Conservation (phyloP, 1,140 invertebrate species). For the Agrypnia vestita region DNA sequence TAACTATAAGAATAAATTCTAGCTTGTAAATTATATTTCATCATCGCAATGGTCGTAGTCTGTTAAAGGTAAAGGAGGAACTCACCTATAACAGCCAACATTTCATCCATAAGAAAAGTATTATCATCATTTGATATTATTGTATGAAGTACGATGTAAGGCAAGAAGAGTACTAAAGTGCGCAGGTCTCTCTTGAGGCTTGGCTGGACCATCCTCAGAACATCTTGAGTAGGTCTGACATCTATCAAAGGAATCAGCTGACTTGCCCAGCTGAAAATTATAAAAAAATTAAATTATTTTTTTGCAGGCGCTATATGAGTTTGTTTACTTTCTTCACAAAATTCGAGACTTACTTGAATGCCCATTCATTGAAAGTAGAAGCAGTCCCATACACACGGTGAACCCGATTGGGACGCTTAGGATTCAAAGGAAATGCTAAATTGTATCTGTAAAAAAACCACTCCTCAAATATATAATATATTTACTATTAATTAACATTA, state of each 20-base stretch:
- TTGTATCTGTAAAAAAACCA: slow-evolving; percentile 65
- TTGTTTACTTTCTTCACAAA: no score
- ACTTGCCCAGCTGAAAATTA: slow-evolving; percentile 73
- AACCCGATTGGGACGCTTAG: slow-evolving; percentile 72
- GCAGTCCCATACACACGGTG: slow-evolving; percentile 81
- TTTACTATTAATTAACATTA: no score
- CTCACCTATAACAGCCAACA: slow-evolving; percentile 72
- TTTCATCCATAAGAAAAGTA: slow-evolving; percentile 73
- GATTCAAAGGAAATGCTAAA: slow-evolving; percentile 68
- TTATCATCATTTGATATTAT: slow-evolving; percentile 71
- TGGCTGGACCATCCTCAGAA: slow-evolving; percentile 79
- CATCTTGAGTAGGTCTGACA: slow-evolving; percentile 70
- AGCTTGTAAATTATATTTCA: not conserved
- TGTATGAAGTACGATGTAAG: slow-evolving; percentile 79
- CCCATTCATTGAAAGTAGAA: slow-evolving; percentile 81
- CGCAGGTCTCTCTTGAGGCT: slow-evolving; percentile 81
- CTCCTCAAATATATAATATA: no score
- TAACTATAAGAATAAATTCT: no score
- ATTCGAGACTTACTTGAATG: slow-evolving; percentile 76
- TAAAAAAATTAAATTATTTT: not conserved
- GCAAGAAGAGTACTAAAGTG: slow-evolving; percentile 81
- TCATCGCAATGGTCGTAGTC: not conserved
- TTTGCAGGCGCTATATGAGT: no score
- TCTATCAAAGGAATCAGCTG: slow-evolving; percentile 75
- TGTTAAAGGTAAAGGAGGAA: not conserved